Base-by-base conservation (phyloP, 2,888 invertebrate genomes). In the Oscheius sp. region DNA sequence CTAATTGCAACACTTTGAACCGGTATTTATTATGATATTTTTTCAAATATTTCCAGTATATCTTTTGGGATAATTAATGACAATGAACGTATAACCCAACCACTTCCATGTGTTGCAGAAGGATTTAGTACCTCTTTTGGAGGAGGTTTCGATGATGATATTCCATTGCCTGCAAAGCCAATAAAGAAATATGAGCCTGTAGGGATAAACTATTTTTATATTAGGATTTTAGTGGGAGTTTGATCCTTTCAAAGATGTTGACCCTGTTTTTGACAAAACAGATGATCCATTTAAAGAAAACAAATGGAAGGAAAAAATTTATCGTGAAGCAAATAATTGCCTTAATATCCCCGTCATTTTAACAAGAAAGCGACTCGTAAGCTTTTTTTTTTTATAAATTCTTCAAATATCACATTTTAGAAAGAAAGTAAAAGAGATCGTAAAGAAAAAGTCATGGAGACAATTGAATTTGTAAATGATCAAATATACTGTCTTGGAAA, bases 381-480 rank as follows among this genome's bases (percentile, higher is more conserved):
- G 22, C 3, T 8, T 32, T 1, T 33, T 1, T 17, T 26, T 5
- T 28, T 32, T 59, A 24, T 4, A 17, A 24, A 30, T 12, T 22
- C 20, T n/a, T n/a, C 6, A n/a, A 24, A 32, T 30, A 2, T 41
- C 14, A 36, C 3, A 2, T 62, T 62, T 47, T 9, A 64, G 64
- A 32, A 14, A 8, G 38, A 54, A 4, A 45, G 28, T 1, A 65
- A 38, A 12, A 54, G 17, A 20, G 45, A 38, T 8, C 3, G 6
- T 1, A 24, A 28, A 28, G 47, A 65, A n/a, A 65, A 32, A 44
- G 28, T 51, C 9, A 54, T 65, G 56, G 47, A 65, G 28, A 54
- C 41, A 12, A 51, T 54, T n/a, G 54, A 51, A n/a, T 65, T 30
- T 30, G 38, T 65, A 9, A 65, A 65, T 30, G 65, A 65, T 26